Base-by-base conservation (phyloP, 2,113 vertebrate species). In the Orientallactaga bullata region DNA sequence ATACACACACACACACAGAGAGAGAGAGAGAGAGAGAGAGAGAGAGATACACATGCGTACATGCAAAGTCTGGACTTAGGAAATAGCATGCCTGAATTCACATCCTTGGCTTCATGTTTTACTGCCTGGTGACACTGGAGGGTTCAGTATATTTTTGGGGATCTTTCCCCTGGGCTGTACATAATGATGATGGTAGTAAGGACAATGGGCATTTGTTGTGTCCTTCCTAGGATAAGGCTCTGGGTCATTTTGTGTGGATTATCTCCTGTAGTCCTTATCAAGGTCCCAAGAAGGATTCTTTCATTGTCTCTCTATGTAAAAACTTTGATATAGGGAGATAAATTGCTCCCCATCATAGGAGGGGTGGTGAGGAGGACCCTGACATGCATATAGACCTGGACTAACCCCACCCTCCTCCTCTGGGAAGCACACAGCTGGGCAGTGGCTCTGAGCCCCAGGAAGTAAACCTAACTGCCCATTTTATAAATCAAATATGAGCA, bases 371-470 rank as follows among this genome's bases (percentile, higher is more conserved):
- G 3, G 32, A 74, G 3, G 30, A 81, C 11, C 58, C 39, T 39
- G 7, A 0, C 7, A 7, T 10, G 12, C 51, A n/a, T 60, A 35
- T 21, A 15, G n/a, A 23, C 37, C 39, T 61, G 28, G 39, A 51
- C 32, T 20, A 30, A 2, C 8, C 26, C 3, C 3, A 13, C 26
- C 3, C 2, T 30, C n/a, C 3, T 4, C 60, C 13, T 39, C 3
- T 26, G n/a, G 28, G 24, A 8, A 35, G 15, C 24, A 32, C 61
- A 78, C 3, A 32, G 5, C 71, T 18, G 3, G 55, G 91, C 24
- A 20, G 18, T 63, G 61, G 61, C 61, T 63, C 24, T 63, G 32
- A 35, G 23, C 32, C 35, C 3, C 35, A 35, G 66, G 32, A 20
- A 16, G 18, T 65, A 26, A 37, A 17, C 26, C 28, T 11, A 55